A percentile compares a stretch with the other conserved stretches of the same genome.
phyloP scores from a whole-genome alignment of 2,888 invertebrate genomes.

The Yponomeuta plumbellus region DNA sequence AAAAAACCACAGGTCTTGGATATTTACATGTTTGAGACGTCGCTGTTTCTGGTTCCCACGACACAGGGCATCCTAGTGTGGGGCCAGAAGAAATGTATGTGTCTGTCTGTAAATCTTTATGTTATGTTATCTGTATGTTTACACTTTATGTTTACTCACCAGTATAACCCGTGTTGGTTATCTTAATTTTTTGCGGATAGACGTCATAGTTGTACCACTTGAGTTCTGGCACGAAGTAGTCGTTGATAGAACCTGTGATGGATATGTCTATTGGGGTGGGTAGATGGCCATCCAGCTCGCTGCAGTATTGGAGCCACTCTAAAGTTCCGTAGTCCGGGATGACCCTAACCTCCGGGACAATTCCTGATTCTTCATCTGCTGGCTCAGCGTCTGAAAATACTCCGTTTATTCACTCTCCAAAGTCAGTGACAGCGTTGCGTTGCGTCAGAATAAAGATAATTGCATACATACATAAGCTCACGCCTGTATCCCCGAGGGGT shows the following conservation, averaged over 20 bases:
- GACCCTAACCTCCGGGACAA: conserved; percentile 26
- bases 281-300: conserved; percentile 49
- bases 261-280: conserved; percentile 60
- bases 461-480: no score
- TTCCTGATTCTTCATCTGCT: conserved; percentile 36
- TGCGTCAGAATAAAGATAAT: no score
- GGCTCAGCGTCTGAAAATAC: neutral
- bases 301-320: conserved; percentile 55
- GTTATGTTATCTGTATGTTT: no score
- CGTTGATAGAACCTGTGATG: conserved; percentile 48
- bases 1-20: no score
- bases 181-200: conserved; percentile 78
- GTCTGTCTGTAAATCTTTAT: no score
- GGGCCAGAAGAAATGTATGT: no score
- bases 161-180: conserved; percentile 82
- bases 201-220: conserved; percentile 77
- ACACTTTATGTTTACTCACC: conserved; percentile 47
- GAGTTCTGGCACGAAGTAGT: conserved; percentile 62
- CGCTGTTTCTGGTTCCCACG: no score
- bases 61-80: no score
- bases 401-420: no score
- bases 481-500: no score
- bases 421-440: no score
- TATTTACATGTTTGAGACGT: no score
- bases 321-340: conserved; percentile 43